Conservation (phyloP, 2,113 vertebrate genomes). For the Clarias gariepinus region DNA sequence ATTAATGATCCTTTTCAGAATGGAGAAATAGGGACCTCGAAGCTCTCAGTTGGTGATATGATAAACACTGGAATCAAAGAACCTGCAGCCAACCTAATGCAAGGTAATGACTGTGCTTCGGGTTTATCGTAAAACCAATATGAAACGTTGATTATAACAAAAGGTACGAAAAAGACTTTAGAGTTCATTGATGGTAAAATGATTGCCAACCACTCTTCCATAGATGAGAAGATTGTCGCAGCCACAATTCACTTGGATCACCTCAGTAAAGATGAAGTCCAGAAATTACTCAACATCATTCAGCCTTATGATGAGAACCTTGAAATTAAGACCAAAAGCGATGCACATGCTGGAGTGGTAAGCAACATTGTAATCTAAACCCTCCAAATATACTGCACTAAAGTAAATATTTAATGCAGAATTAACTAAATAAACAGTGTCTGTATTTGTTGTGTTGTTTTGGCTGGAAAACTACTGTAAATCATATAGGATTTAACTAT, state of each 20-base stretch:
- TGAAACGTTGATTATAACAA: background rate
- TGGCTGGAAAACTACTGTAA: background rate
- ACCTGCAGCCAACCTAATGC: conserved; percentile 53
- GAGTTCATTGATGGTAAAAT: background rate
- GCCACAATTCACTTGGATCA: conserved; percentile 71
- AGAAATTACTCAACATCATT: conserved; percentile 63
- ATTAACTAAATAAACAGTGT: background rate
- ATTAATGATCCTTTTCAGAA: conserved; percentile 53
- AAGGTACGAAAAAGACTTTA: background rate
- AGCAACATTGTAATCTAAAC: conserved; percentile 8
- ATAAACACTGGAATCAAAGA: conserved; percentile 56
- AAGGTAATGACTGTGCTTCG: conserved; percentile 54
- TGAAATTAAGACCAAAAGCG: conserved; percentile 67
- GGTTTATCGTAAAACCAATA: background rate
- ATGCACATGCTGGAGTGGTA: conserved; percentile 43
- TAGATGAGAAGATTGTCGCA: conserved; percentile 69
- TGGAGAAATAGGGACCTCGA: conserved; percentile 33
- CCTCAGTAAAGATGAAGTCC: conserved; percentile 63
- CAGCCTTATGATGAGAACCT: conserved; percentile 70
- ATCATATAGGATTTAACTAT: background rate
- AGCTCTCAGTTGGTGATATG: conserved; percentile 57
- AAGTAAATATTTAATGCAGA: background rate
- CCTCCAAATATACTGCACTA: background rate
- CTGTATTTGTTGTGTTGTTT: background rate
- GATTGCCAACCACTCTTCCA: background rate